These are phyloP conservation scores for Gallinago solitaria DNA, from an alignment of 2,797 vertebrate species.

Conservation along the genomic window DNA sequence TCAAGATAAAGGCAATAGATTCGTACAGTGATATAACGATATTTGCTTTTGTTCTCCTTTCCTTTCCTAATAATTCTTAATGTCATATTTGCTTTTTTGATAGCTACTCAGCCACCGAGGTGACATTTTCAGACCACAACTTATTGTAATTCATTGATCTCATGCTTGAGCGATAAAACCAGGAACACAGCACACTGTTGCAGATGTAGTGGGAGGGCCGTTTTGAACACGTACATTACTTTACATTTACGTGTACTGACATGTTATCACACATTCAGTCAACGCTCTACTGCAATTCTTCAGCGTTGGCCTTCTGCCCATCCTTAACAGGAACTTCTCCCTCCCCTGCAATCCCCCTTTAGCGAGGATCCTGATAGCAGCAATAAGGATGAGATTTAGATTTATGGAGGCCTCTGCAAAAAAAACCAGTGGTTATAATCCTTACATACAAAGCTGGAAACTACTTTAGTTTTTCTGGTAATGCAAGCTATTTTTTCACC, in stretches of 20 bases:
- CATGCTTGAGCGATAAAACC: neutral
- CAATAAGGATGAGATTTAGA: neutral
- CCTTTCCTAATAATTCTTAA: slow-evolving; percentile 32
- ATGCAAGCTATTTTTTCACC: neutral
- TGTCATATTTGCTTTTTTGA: slow-evolving; percentile 40
- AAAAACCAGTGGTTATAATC: neutral
- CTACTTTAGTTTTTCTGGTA: neutral
- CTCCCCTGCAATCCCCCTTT: neutral
- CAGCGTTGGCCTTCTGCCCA: neutral
- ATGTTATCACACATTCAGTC: neutral
- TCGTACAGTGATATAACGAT: neutral
- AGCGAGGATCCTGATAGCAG: neutral
- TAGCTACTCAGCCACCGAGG: neutral
- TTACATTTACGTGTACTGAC: neutral
- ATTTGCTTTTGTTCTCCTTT: slow-evolving; percentile 33
- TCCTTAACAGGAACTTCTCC: neutral
- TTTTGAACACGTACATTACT: neutral
- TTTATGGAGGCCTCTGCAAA: neutral
- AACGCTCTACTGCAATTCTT: neutral
- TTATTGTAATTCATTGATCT: neutral
- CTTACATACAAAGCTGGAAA: neutral
- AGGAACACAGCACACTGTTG: neutral
- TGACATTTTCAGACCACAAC: slow-evolving; percentile 50
- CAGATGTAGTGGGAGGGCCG: neutral
- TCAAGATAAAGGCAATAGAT: slow-evolving; percentile 30